Evolutionary conservation across 2,888 invertebrate species (phyloP).

Genomic region (Laspeyria flexula): DNA sequence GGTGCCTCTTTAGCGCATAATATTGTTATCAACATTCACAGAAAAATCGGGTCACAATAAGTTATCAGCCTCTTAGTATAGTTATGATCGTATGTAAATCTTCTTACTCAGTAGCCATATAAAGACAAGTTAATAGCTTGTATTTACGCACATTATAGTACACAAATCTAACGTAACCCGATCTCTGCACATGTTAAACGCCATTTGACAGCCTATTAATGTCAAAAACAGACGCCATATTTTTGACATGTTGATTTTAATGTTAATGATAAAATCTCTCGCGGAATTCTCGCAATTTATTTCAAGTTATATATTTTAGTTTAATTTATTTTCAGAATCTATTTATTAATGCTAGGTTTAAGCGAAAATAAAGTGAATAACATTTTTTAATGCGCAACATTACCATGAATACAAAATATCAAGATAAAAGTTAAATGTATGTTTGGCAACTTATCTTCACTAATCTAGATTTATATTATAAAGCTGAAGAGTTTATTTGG

Average conservation of each 20-base stretch:
- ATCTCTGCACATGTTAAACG: constrained; percentile 17
- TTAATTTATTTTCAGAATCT: neutral
- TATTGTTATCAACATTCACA: too few species aligned
- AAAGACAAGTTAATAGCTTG: neutral
- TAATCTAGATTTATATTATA: too few species aligned
- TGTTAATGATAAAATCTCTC: constrained; percentile 10
- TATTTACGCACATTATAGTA: neutral
- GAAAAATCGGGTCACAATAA: too few species aligned
- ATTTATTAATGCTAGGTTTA: neutral
- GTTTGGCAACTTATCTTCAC: too few species aligned
- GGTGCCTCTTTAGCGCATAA: too few species aligned
- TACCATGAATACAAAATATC: too few species aligned
- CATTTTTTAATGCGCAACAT: too few species aligned
- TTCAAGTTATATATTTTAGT: neutral
- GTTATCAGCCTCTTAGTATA: too few species aligned
- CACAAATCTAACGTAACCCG: constrained; percentile 27
- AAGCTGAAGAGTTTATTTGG: too few species aligned
- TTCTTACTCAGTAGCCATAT: neutral
- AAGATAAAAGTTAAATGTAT: too few species aligned
- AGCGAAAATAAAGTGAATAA: too few species aligned
- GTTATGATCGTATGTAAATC: neutral
- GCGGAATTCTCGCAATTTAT: neutral
- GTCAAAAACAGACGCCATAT: constrained; percentile 22
- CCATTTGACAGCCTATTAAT: constrained; percentile 28
- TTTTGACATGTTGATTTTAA: constrained; percentile 31